These are phyloP conservation scores for Lissonota sp. DNA, from an alignment of 2,888 invertebrate genomes.

Conservation along the genomic window DNA sequence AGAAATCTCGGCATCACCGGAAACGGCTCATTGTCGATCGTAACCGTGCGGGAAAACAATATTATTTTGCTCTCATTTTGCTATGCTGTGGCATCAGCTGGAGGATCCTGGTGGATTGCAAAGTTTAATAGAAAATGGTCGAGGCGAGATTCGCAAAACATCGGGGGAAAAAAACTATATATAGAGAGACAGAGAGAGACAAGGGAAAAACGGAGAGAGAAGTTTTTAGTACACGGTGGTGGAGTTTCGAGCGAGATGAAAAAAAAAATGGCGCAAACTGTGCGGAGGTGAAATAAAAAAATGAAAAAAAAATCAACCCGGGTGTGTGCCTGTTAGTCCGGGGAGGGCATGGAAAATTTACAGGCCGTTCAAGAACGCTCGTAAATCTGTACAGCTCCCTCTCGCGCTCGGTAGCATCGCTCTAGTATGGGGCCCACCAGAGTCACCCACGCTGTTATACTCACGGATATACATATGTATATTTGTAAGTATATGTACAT, in stretches of 20 bases:
- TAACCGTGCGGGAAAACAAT: conserved; percentile 60
- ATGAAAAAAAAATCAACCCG: conserved; percentile 30
- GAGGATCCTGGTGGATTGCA: conserved; percentile 38
- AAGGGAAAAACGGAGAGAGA: conserved; percentile 6
- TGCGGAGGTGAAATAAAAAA: conserved; percentile 35
- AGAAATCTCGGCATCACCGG: conserved; percentile 43
- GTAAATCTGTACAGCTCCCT: conserved; percentile 69
- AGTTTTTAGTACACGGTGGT: conserved; percentile 4
- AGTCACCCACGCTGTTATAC: conserved; percentile 7
- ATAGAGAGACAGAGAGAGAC: too few species aligned
- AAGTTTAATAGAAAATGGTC: conserved; percentile 50
- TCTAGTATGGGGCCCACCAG: conserved; percentile 45
- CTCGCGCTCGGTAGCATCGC: conserved; percentile 62
- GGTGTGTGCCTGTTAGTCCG: conserved; percentile 67
- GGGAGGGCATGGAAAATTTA: conserved; percentile 71
- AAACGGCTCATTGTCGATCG: conserved; percentile 60
- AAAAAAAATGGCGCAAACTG: conserved; percentile 21
- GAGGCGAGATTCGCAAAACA: neutral
- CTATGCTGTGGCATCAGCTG: conserved; percentile 37
- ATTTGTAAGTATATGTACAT: neutral
- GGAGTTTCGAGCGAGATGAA: conserved; percentile 29
- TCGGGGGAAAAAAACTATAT: neutral
- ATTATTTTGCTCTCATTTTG: conserved; percentile 40
- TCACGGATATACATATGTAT: conserved; percentile 1
- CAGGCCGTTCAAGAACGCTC: conserved; percentile 73